These are phyloP conservation scores for Metellina segmentata DNA, from an alignment of 2,888 invertebrate genomes.

Conservation along the genomic window DNA sequence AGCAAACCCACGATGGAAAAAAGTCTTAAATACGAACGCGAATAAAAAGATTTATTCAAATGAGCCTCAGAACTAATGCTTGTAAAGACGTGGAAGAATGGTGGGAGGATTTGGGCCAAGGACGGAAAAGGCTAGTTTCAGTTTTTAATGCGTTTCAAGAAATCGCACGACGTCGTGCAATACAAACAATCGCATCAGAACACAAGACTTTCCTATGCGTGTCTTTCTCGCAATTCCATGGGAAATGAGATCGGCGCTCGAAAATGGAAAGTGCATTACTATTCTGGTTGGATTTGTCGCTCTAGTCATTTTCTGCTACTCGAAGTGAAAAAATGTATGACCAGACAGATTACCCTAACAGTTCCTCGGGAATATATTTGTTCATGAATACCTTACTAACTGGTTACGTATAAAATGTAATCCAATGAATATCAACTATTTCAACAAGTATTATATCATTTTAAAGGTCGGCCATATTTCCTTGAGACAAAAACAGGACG, in stretches of 20 bases:
- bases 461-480: too few relatives aligned
- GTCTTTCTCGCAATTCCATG: neutral
- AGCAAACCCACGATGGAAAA: neutral
- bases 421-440: too few relatives aligned
- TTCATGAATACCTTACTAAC: too few relatives aligned
- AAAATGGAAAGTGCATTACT: neutral
- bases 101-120: constrained; percentile 56
- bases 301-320: too few relatives aligned
- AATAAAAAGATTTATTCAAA: constrained; percentile 39
- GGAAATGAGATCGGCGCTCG: neutral
- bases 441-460: too few relatives aligned
- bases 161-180: constrained; percentile 6
- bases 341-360: too few relatives aligned
- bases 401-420: too few relatives aligned
- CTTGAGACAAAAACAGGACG: too few relatives aligned
- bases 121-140: constrained; percentile 16
- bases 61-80: constrained; percentile 11
- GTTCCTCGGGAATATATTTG: too few relatives aligned
- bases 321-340: too few relatives aligned
- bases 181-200: constrained; percentile 32
- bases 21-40: neutral
- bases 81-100: constrained; percentile 14
- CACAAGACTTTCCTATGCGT: neutral
- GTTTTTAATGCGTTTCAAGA: constrained; percentile 8
- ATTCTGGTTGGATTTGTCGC: too few relatives aligned